Evolutionary conservation across 2,113 vertebrate genomes (phyloP).

Genomic region (Tapirus terrestris): DNA sequence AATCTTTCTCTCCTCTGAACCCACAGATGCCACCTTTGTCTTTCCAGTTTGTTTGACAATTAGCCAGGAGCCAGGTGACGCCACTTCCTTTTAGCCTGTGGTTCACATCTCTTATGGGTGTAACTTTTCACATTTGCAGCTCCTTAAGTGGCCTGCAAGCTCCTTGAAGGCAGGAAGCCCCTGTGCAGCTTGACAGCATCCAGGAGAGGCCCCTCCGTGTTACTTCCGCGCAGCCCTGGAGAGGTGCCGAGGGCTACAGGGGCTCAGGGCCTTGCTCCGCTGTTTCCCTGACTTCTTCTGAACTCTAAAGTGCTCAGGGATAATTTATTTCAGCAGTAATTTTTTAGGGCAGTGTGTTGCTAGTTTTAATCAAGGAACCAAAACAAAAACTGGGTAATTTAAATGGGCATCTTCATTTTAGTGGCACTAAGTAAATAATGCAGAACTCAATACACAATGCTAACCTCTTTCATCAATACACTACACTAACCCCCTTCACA

Average conservation of each 20-base stretch:
- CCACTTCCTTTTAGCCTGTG: not conserved
- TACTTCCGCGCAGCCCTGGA: not conserved
- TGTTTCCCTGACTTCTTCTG: not conserved
- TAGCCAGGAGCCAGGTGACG: not conserved
- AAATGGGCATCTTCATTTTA: not conserved
- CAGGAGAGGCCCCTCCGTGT: not conserved
- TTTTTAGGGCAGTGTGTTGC: not conserved
- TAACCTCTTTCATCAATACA: not conserved
- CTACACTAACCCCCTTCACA: too few species aligned
- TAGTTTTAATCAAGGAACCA: not conserved
- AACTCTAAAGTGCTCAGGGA: not conserved
- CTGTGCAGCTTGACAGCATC: not conserved
- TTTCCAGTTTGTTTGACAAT: not conserved
- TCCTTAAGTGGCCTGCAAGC: not conserved
- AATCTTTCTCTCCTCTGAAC: not conserved
- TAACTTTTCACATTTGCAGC: not conserved
- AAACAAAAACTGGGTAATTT: not conserved
- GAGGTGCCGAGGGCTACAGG: not conserved
- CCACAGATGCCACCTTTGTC: not conserved
- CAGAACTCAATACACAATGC: not conserved
- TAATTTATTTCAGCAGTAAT: not conserved
- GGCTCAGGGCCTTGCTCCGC: not conserved
- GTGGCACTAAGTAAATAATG: not conserved
- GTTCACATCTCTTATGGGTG: not conserved
- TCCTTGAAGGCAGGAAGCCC: not conserved